phyloP scores from a whole-genome alignment of 2,113 vertebrate species.

The Vombatus ursinus region DNA sequence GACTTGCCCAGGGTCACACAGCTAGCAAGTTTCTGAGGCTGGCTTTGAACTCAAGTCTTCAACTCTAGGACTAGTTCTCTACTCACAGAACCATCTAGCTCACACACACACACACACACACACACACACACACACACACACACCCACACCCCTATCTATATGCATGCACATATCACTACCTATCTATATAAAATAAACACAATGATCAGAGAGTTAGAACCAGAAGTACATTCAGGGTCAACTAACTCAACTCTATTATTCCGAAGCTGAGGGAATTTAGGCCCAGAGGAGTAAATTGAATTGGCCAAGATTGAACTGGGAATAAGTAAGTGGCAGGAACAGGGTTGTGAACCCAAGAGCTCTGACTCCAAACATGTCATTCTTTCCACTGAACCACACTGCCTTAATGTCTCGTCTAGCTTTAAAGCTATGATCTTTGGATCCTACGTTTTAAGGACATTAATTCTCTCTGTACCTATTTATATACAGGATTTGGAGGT shows the following conservation, averaged over 20 bases:
- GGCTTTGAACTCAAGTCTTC: too few species aligned
- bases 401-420: neutral
- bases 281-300: neutral
- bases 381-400: neutral
- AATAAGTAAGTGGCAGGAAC: neutral
- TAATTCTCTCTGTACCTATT: neutral
- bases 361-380: neutral
- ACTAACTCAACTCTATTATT: neutral
- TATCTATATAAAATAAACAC: neutral
- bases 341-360: neutral
- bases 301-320: neutral
- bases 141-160: too few species aligned
- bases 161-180: too few species aligned
- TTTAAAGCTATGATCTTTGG: neutral
- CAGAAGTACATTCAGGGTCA: neutral
- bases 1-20: too few species aligned
- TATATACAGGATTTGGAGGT: neutral
- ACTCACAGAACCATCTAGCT: too few species aligned
- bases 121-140: too few species aligned
- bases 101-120: too few species aligned
- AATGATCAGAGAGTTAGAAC: neutral
- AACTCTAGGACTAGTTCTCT: too few species aligned
- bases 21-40: too few species aligned
- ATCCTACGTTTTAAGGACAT: neutral
- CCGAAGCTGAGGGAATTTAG: neutral